Percentiles rank a stretch among this genome's conserved stretches.
Conservation (phyloP, 2,888 invertebrate species). For the Cyrtodaria siliqua region DNA sequence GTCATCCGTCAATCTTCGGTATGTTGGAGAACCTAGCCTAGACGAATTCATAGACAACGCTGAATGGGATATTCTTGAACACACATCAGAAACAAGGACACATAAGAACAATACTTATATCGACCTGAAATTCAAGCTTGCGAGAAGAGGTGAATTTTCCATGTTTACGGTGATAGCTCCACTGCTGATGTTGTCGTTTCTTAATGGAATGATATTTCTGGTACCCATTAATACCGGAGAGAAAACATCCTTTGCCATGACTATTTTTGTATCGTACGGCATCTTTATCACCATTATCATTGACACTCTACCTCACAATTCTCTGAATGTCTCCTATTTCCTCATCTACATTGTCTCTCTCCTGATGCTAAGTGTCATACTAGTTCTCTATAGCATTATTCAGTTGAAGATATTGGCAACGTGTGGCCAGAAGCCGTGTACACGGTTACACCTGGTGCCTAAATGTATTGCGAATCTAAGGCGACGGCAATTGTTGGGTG, state of each 20-base stretch:
- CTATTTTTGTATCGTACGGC: conserved; percentile 20
- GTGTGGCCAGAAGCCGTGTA: no score
- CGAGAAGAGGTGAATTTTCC: conserved; percentile 1
- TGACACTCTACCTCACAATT: conserved; percentile 17
- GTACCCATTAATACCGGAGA: conserved; percentile 27
- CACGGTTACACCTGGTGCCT: no score
- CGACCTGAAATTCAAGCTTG: neutral
- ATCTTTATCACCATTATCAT: conserved; percentile 10
- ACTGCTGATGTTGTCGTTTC: conserved; percentile 4
- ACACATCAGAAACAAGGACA: neutral
- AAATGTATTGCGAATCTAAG: no score
- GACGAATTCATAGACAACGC: conserved; percentile 17
- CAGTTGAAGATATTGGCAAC: no score
- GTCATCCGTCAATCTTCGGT: neutral
- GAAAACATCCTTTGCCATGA: conserved; percentile 16
- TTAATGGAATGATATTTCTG: conserved; percentile 11
- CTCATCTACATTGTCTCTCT: conserved; percentile 11
- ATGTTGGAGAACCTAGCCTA: conserved; percentile 1
- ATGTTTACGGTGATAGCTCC: conserved; percentile 19
- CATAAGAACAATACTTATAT: neutral
- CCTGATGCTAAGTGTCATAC: conserved; percentile 7
- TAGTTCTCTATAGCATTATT: conserved; percentile 7
- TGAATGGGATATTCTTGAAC: conserved; percentile 15
- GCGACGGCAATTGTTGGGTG: no score
- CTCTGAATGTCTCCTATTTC: conserved; percentile 8